Evolutionary conservation across 2,888 invertebrate species (phyloP).

Genomic region (Kryphioiulus occultus): DNA sequence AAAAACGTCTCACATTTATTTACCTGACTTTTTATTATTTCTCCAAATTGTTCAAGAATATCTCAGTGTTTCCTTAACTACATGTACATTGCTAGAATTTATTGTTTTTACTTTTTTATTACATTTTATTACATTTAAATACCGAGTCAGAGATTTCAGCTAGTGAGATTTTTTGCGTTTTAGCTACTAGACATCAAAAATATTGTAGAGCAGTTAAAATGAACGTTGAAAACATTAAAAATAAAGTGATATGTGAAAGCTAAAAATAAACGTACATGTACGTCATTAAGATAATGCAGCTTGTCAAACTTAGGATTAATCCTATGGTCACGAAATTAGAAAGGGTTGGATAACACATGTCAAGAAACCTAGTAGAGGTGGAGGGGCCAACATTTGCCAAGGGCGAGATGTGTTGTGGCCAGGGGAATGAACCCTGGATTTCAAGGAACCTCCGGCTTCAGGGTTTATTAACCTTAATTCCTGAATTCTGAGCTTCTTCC

Average conservation of each 20-base stretch:
- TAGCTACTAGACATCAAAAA: no score
- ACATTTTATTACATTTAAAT: no score
- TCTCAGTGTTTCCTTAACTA: no score
- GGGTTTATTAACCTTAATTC: slow-evolving; percentile 21
- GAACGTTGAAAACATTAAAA: background rate
- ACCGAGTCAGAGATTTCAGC: no score
- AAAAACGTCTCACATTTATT: no score
- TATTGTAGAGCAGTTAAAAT: background rate
- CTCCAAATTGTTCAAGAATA: no score
- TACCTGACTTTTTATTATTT: no score
- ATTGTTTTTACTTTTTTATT: no score
- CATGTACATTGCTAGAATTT: no score
- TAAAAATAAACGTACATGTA: no score
- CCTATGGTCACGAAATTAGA: background rate
- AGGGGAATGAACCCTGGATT: slow-evolving; percentile 36
- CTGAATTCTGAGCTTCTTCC: background rate
- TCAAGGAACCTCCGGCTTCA: background rate
- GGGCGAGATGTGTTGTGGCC: background rate
- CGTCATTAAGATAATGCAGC: background rate
- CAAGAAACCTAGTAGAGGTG: background rate
- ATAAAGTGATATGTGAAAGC: background rate
- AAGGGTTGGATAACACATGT: background rate
- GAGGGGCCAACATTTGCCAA: background rate
- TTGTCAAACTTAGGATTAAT: background rate
- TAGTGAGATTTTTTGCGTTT: no score